Base-by-base conservation (phyloP, 2,113 vertebrate genomes). In the Platysternon megacephalum region DNA sequence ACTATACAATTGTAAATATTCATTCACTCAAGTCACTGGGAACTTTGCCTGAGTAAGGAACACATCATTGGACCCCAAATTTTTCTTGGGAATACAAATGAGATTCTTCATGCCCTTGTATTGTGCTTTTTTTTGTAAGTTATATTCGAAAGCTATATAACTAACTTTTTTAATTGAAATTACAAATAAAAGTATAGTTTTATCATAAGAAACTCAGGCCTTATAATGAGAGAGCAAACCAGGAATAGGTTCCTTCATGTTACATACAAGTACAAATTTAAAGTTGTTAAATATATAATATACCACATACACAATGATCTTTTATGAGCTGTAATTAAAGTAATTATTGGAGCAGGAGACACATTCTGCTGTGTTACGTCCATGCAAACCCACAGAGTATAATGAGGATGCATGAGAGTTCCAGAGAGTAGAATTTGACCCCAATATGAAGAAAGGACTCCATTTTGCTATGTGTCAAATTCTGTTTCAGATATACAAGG, bases 1-100 rank as follows among this genome's bases (percentile, higher is more conserved):
- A 92, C 92, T 89, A 72, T 81, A n/a, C 42, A n/a, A 49, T 84
- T 72, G 65, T 39, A 48, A 96, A 90, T 96, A 93, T 91, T 91
- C 86, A 89, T 95, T 95, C 42, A 28, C 26, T 79, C 91, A 11
- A 22, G 55, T 58, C 52, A 95, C 39, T 12, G 28, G 94, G 48
- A 76, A 42, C 87, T 96, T 97, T 95, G 56, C 52, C 79, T 49
- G 51, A 44, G 11, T 85, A 14, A 84, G 68, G n/a, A 79, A 26
- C 56, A 82, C 10, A 5, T 83, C 53, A 80, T 56, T 78, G 72
- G 61, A 32, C 56, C 87, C 51, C 88, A 90, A 55, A 88, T 51
- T 42, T 42, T 84, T 86, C 79, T n/a, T 79, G 74, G 86, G 53
- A 95, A 87, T 42, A 39, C n/a, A 46, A 44, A 72, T 90, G 80